A percentile compares a stretch with the other conserved stretches of the same genome.
Evolutionary conservation across 2,797 vertebrate genomes (phyloP).

Genomic region (Eutrigla gurnardus): DNA sequence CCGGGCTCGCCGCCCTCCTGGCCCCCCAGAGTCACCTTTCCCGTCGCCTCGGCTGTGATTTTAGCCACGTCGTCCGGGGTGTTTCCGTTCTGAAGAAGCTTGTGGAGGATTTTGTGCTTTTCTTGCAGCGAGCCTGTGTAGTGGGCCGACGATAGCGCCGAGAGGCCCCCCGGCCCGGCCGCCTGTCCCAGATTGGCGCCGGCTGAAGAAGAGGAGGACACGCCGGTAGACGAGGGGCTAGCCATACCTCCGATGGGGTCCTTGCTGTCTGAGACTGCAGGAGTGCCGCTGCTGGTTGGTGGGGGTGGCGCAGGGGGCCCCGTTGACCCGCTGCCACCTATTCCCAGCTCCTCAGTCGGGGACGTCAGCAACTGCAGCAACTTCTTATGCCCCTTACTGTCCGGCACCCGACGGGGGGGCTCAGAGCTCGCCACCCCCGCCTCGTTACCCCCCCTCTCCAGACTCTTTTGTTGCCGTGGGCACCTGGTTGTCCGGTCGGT

Average conservation of each 20-base stretch:
- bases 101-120: slow-evolving; percentile 98
- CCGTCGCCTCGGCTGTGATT: slow-evolving; percentile 97
- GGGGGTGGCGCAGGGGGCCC: slow-evolving; percentile 69
- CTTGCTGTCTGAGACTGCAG: slow-evolving; percentile 88
- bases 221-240: slow-evolving; percentile 94
- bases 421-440: slow-evolving; percentile 82
- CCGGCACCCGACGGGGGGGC: slow-evolving; percentile 84
- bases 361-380: slow-evolving; percentile 94
- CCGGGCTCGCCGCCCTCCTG: slow-evolving; percentile 76
- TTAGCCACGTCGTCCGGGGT: slow-evolving; percentile 97
- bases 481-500: slow-evolving; percentile 89
- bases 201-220: slow-evolving; percentile 87
- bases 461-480: slow-evolving; percentile 70
- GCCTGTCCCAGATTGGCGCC: slow-evolving; percentile 49
- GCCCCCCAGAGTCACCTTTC: slow-evolving; percentile 85
- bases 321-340: slow-evolving; percentile 66
- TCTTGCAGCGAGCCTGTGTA: slow-evolving; percentile 90
- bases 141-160: slow-evolving; percentile 80
- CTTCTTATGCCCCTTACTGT: slow-evolving; percentile 95
- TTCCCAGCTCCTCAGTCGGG: slow-evolving; percentile 91
- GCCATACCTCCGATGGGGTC: slow-evolving; percentile 88
- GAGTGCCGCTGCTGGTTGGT: slow-evolving; percentile 77
- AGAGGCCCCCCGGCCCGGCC: slow-evolving; percentile 81
- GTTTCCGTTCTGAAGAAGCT: slow-evolving; percentile 96
- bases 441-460: slow-evolving; percentile 78